A percentile compares a stretch with the other conserved stretches of the same genome.
Conservation (phyloP, 1,140 invertebrate genomes). For the Panulirus ornatus region DNA sequence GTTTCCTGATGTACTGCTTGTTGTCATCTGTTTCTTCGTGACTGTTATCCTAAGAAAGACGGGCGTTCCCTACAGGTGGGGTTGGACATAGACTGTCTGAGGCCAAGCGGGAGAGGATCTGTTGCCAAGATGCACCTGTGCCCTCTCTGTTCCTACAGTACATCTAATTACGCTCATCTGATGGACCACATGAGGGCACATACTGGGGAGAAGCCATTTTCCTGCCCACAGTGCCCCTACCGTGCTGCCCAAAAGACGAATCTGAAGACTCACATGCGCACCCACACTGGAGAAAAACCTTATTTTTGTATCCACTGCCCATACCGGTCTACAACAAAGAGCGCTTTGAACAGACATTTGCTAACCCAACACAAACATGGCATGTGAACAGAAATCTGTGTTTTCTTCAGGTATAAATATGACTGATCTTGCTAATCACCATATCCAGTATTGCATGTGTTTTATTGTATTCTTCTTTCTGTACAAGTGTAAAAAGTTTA, state of each 20-base stretch:
- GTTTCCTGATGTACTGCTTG: constrained; percentile 16
- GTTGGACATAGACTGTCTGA: constrained; percentile 41
- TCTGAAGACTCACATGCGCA: constrained; percentile 62
- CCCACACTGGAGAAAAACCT: constrained; percentile 66
- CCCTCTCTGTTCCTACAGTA: constrained; percentile 60
- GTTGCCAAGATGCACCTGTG: constrained; percentile 57
- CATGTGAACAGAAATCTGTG: not conserved
- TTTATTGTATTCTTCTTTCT: too few relatives aligned
- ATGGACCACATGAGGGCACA: constrained; percentile 66
- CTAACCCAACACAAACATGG: constrained; percentile 30
- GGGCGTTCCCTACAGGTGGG: constrained; percentile 61
- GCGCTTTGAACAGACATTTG: constrained; percentile 53
- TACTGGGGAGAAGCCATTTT: constrained; percentile 65
- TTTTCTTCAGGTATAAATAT: not conserved
- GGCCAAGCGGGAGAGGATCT: constrained; percentile 39
- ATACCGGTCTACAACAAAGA: constrained; percentile 53
- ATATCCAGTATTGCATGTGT: not conserved
- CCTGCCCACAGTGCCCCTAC: constrained; percentile 65
- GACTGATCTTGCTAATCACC: not conserved
- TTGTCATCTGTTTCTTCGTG: constrained; percentile 16
- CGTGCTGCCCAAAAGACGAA: constrained; percentile 64
- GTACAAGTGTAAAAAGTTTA: too few relatives aligned
- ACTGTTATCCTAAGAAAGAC: constrained; percentile 41
- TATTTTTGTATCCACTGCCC: constrained; percentile 57
- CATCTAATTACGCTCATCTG: constrained; percentile 62